These are phyloP conservation scores for Epinephelus cyanopodus DNA, from an alignment of 2,113 vertebrate species.

Conservation along the genomic window DNA sequence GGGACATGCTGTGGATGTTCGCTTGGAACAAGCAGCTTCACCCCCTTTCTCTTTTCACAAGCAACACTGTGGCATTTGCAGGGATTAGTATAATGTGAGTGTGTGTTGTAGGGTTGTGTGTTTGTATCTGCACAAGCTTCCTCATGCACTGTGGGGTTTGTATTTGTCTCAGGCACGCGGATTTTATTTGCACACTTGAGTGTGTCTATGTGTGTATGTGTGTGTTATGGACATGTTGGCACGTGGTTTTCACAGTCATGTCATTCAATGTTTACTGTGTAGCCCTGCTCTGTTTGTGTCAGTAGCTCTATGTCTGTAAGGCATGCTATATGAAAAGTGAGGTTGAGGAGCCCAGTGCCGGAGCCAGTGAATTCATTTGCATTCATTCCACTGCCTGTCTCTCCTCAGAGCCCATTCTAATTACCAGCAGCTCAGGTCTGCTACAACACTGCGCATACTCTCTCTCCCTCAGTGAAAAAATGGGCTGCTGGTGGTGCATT, in stretches of 20 bases:
- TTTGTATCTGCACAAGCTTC: slow-evolving; percentile 4
- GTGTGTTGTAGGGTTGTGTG: slow-evolving; percentile 18
- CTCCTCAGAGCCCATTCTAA: slow-evolving; percentile 84
- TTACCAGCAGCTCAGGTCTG: slow-evolving; percentile 82
- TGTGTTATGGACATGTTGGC: slow-evolving; percentile 26
- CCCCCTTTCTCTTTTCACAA: slow-evolving; percentile 57
- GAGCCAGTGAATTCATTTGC: slow-evolving; percentile 85
- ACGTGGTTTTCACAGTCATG: slow-evolving; percentile 53
- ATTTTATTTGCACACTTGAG: slow-evolving; percentile 47
- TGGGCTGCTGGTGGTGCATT: slow-evolving; percentile 72
- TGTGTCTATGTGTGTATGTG: neutral
- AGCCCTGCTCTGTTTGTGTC: slow-evolving; percentile 69
- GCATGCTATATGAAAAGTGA: slow-evolving; percentile 79
- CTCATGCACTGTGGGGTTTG: slow-evolving; percentile 22
- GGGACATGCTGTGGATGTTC: slow-evolving; percentile 72
- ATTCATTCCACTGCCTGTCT: slow-evolving; percentile 84
- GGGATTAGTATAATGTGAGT: slow-evolving; percentile 69
- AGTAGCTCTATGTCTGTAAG: slow-evolving; percentile 74
- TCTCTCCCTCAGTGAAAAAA: slow-evolving; percentile 52
- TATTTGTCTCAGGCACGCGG: slow-evolving; percentile 54
- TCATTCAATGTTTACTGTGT: slow-evolving; percentile 70
- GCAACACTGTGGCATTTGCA: slow-evolving; percentile 72
- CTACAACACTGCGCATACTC: slow-evolving; percentile 73
- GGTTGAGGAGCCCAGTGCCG: slow-evolving; percentile 71
- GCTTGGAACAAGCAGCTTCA: slow-evolving; percentile 61